Conservation (phyloP, 2,888 invertebrate genomes). For the Stenodera caucasica region DNA sequence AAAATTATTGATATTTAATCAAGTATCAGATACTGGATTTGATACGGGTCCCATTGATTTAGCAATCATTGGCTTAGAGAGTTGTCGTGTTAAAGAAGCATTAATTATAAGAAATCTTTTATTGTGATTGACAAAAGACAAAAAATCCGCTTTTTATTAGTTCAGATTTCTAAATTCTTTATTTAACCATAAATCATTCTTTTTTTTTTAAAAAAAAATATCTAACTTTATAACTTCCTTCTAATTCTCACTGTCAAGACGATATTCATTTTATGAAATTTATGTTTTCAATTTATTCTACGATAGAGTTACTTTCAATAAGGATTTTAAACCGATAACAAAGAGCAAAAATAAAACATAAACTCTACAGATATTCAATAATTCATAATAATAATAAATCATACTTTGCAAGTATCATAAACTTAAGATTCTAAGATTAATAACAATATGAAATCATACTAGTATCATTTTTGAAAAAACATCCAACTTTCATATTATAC, state of each 20-base stretch:
- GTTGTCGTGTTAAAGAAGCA: too few relatives aligned
- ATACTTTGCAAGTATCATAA: constrained; percentile 5
- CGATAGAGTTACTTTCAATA: constrained; percentile 1
- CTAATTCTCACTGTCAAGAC: not conserved
- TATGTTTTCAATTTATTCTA: not conserved
- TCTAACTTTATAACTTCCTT: not conserved
- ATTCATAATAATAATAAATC: constrained; percentile 1
- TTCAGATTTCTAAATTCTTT: not conserved
- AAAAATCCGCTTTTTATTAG: too few relatives aligned
- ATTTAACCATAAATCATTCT: not conserved
- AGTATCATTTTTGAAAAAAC: not conserved
- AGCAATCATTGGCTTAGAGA: too few relatives aligned
- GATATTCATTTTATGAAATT: not conserved
- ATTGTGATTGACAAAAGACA: too few relatives aligned
- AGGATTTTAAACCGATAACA: not conserved
- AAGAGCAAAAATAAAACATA: not conserved
- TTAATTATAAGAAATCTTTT: too few relatives aligned
- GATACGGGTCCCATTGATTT: too few relatives aligned
- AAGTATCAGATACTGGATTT: too few relatives aligned
- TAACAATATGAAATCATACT: not conserved
- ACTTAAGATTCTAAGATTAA: not conserved
- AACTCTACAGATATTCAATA: not conserved
- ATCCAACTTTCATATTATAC: not conserved
- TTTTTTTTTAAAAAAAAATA: not conserved
- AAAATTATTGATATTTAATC: too few relatives aligned